These are phyloP conservation scores for Pyrochroa serraticornis DNA, from an alignment of 2,888 invertebrate species.

Conservation along the genomic window DNA sequence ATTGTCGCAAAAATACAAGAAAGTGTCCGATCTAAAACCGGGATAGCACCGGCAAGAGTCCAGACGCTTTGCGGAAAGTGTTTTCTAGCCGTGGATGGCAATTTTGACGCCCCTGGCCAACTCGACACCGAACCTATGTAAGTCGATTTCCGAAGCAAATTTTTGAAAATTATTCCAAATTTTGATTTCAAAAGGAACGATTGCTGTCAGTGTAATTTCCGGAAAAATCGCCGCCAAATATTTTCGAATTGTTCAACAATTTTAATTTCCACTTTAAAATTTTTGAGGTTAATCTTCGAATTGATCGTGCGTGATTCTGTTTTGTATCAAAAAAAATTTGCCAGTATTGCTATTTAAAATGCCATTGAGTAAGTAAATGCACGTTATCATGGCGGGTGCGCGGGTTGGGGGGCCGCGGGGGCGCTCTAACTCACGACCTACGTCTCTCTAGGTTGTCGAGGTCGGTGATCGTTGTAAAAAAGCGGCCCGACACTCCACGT, in stretches of 20 bases:
- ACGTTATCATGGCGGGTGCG: constrained; percentile 10
- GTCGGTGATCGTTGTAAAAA: constrained; percentile 66
- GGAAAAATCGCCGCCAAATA: no score
- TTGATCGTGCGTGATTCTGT: neutral
- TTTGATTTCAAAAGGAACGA: no score
- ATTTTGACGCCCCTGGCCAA: no score
- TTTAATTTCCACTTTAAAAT: no score
- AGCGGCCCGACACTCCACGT: constrained; percentile 57
- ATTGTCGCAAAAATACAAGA: constrained; percentile 19
- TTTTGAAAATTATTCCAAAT: no score
- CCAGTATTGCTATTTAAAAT: neutral
- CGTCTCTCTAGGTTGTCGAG: constrained; percentile 66
- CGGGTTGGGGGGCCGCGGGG: constrained; percentile 42
- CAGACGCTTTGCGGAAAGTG: no score
- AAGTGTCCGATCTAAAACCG: neutral
- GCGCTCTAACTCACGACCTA: constrained; percentile 61
- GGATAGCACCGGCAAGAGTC: neutral
- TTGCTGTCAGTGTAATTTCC: no score
- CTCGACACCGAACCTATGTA: no score
- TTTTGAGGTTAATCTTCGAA: neutral
- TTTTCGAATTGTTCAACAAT: no score
- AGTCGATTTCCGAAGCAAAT: no score
- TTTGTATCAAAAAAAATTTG: neutral
- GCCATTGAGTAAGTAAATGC: constrained; percentile 13
- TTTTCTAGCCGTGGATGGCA: no score